These are phyloP conservation scores for Lagopus leucura DNA, from an alignment of 2,113 vertebrate genomes.

Conservation along the genomic window DNA sequence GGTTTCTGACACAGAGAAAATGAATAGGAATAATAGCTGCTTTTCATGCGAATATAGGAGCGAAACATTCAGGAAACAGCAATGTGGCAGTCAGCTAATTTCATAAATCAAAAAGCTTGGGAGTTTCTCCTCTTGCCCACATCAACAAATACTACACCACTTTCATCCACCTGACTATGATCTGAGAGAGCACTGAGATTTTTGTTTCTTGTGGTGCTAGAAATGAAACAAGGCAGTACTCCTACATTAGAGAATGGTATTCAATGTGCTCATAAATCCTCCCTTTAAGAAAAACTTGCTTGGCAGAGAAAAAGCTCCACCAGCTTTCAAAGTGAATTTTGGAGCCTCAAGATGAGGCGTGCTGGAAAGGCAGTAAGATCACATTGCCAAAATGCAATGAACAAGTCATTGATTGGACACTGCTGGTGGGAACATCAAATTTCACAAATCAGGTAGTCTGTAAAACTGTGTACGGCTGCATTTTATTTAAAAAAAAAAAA, in stretches of 20 bases:
- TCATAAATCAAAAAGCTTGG: background rate
- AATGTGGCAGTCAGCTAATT: background rate
- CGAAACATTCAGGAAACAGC: background rate
- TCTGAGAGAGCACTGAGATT: background rate
- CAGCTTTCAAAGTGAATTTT: background rate
- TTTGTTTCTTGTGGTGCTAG: background rate
- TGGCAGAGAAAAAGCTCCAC: background rate
- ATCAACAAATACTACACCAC: fast-evolving
- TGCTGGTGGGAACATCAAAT: background rate
- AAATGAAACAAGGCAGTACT: background rate
- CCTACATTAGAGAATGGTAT: fast-evolving
- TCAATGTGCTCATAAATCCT: fast-evolving
- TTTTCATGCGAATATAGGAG: background rate
- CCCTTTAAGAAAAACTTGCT: background rate
- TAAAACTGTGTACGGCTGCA: background rate
- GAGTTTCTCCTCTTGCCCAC: fast-evolving
- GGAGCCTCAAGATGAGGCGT: background rate
- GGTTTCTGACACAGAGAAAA: background rate
- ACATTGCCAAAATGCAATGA: background rate
- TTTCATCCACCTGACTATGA: background rate
- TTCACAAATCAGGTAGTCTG: background rate
- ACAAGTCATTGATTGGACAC: background rate
- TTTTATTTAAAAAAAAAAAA: background rate
- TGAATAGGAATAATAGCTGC: background rate
- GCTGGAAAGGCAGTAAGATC: background rate